Evolutionary conservation across 2,797 vertebrate genomes (phyloP), one percentile per base, ranked within the genome.

Genomic region (Parauchenoglanis punctatus): DNA sequence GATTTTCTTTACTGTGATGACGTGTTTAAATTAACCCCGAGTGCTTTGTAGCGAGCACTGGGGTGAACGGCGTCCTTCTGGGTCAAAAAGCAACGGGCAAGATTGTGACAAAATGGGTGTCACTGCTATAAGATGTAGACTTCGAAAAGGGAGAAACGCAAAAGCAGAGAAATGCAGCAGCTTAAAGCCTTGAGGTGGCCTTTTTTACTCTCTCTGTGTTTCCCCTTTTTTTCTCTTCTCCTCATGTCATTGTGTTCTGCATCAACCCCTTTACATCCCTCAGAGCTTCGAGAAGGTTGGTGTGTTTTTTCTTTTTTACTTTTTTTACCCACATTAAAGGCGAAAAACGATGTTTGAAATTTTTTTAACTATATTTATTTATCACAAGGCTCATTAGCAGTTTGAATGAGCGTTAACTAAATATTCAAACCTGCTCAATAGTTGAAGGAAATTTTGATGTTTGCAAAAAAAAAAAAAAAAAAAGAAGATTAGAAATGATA

Each of bases 131-230:
- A 93, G 93, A 92, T 93, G 89, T 90, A 93, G 84, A 90, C 89
- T 91, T 92, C 82, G 70, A 93, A 93, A 85, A 92, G 81, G 83
- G 90, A 85, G 91, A 91, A 91, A 91, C 92, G 94, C 92, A 94
- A 93, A 91, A 91, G 93, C 94, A 95, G 94, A 95, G 96, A 96
- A 96, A 95, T 96, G 96, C 96, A 97, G 97, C 96, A 98, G 97
- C 97, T 97, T 96, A 96, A 97, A 96, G 96, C 97, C 97, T 97
- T 99, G 98, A 97, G 97, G 98, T 98, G 98, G 97, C 98, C 97
- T 98, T 98, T 99, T 99, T 99, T 99, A 99, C 98, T 99, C 98
- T 99, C 98, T 99, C 97, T 99, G 97, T 99, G 97, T 99, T 98
- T 99, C 98, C 98, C 98, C 97, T 97, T 98, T 99, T 99, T 98